Conservation (phyloP, 2,113 vertebrate genomes). For the Bubo scandiacus region DNA sequence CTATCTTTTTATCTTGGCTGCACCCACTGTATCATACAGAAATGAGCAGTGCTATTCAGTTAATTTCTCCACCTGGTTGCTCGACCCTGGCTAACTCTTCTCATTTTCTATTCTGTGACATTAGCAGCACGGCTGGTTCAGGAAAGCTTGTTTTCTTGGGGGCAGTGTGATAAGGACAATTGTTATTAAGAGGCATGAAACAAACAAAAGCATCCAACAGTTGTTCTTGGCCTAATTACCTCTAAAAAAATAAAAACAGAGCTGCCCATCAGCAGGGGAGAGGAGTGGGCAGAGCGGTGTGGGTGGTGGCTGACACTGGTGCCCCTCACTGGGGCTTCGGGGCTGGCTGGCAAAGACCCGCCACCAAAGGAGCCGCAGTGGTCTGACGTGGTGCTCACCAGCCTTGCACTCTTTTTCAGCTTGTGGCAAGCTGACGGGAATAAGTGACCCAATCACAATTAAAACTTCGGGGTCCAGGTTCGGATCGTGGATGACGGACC, state of each 20-base stretch:
- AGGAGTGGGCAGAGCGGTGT: rapidly evolving
- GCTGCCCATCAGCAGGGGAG: neutral
- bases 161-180: neutral
- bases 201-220: neutral
- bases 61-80: neutral
- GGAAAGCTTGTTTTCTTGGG: neutral
- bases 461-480: slow-evolving; percentile 96
- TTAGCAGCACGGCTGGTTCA: neutral
- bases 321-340: rapidly evolving
- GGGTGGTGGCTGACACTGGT: neutral
- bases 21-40: neutral
- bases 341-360: neutral
- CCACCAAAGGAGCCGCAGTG: rapidly evolving
- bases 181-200: neutral
- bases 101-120: neutral
- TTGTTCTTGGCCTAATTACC: neutral
- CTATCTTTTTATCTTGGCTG: neutral
- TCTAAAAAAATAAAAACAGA: neutral
- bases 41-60: neutral
- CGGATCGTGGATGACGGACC: slow-evolving; percentile 98
- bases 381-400: neutral
- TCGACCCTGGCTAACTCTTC: neutral
- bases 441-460: slow-evolving; percentile 93
- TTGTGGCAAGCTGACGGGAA: slow-evolving; percentile 94
- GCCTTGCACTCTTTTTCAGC: slow-evolving; percentile 80